Conservation (phyloP, 2,113 vertebrate genomes). For the Heterocephalus glaber region DNA sequence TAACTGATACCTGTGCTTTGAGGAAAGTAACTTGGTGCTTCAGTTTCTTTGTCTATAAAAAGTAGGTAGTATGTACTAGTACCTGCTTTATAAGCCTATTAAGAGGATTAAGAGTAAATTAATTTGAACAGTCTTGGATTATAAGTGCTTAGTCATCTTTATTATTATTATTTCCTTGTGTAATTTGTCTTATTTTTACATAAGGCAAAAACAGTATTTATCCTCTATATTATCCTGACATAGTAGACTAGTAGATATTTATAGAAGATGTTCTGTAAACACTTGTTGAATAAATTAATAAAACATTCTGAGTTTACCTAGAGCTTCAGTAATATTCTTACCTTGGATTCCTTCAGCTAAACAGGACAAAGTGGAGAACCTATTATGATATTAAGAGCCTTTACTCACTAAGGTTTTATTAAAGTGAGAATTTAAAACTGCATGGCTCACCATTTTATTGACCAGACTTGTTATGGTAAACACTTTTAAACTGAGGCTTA, state of each 20-base stretch:
- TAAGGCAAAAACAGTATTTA: not conserved
- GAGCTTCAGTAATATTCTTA: conserved; percentile 47
- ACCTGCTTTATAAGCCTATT: not conserved
- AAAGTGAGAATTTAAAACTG: not conserved
- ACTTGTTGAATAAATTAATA: conserved; percentile 22
- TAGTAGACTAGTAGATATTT: not conserved
- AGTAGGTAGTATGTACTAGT: not conserved
- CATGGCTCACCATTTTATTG: not conserved
- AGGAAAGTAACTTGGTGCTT: not conserved
- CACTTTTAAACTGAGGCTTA: conserved; percentile 30
- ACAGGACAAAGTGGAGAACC: not conserved
- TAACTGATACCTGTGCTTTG: not conserved
- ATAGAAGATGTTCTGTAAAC: not conserved
- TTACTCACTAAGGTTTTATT: conserved; percentile 44
- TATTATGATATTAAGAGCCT: not conserved
- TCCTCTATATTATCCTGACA: not conserved
- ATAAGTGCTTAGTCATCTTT: not conserved
- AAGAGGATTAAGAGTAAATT: not conserved
- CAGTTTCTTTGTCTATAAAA: not conserved
- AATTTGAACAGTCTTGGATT: conserved; percentile 10
- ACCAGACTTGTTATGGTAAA: not conserved
- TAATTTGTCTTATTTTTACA: not conserved
- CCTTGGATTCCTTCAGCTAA: not conserved
- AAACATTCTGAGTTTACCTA: conserved; percentile 27
- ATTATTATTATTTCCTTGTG: not conserved